Evolutionary conservation across 2,888 invertebrate species (phyloP).

Genomic region (Drosophila siamana): DNA sequence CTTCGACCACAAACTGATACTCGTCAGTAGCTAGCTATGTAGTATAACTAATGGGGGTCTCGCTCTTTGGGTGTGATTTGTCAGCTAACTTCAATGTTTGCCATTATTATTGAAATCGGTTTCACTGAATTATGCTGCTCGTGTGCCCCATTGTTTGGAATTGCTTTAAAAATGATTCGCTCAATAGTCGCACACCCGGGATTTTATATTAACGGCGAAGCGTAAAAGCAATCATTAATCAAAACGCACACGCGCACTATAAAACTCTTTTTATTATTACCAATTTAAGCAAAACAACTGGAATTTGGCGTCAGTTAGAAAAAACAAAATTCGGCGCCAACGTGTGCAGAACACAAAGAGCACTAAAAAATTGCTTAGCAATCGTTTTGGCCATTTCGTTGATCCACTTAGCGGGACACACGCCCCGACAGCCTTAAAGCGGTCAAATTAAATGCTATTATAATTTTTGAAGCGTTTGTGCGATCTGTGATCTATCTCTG

Average conservation of each 20-base stretch:
- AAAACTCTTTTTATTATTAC: conserved; percentile 51
- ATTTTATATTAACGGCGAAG: conserved; percentile 12
- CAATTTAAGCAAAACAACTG: conserved; percentile 48
- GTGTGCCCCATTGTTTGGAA: conserved; percentile 27
- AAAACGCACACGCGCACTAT: conserved; percentile 75
- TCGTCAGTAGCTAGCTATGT: neutral
- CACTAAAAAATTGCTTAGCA: conserved; percentile 35
- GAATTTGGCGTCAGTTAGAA: conserved; percentile 33
- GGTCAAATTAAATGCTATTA: conserved; percentile 29
- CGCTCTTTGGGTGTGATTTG: conserved; percentile 7
- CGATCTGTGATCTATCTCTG: conserved; percentile 25
- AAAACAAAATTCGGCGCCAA: conserved; percentile 39
- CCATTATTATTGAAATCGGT: conserved; percentile 38
- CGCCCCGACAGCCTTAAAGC: conserved; percentile 2
- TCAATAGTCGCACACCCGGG: conserved; percentile 4
- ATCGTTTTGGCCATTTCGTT: conserved; percentile 32
- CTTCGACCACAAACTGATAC: conserved; percentile 45
- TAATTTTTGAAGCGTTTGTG: conserved; percentile 32
- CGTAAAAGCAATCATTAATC: conserved; percentile 74
- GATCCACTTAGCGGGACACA: conserved; percentile 45
- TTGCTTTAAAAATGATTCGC: conserved; percentile 36
- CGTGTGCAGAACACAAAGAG: conserved; percentile 72
- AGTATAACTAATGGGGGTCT: conserved; percentile 1
- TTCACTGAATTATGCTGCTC: conserved; percentile 19
- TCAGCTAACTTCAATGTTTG: conserved; percentile 4